Evolutionary conservation across 2,113 vertebrate genomes (phyloP).

Genomic region (Oreochromis spilurus): DNA sequence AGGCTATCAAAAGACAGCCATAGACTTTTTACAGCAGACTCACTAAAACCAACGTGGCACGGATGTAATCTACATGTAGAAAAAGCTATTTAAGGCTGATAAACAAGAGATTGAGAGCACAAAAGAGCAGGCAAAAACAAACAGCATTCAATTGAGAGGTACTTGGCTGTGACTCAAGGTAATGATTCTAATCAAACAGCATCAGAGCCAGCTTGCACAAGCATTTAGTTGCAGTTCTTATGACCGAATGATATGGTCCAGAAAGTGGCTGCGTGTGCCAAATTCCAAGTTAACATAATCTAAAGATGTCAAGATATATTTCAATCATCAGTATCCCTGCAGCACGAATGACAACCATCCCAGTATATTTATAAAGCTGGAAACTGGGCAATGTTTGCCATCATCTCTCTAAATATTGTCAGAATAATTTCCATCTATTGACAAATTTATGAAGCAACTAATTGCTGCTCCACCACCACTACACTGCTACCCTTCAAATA

Average conservation of each 20-base stretch:
- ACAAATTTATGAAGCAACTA: not conserved
- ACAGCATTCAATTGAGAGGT: constrained; percentile 16
- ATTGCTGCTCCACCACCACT: not conserved
- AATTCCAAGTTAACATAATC: not conserved
- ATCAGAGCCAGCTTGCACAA: not conserved
- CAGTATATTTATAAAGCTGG: not conserved
- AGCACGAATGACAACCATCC: not conserved
- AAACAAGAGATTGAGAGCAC: not conserved
- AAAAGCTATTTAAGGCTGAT: constrained; percentile 11
- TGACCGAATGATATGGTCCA: not conserved
- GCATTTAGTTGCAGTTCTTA: not conserved
- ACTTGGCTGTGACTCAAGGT: constrained; percentile 25
- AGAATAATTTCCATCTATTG: not conserved
- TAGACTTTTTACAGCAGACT: not conserved
- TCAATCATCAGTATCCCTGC: not conserved
- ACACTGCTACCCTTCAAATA: not conserved
- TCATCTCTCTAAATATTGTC: not conserved
- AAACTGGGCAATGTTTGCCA: not conserved
- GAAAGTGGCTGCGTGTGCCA: not conserved
- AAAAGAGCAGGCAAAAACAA: constrained; percentile 5
- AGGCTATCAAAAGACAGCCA: not conserved
- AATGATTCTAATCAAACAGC: constrained; percentile 42
- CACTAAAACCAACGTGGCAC: not conserved
- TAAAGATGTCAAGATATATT: not conserved
- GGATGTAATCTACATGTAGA: not conserved